Percentiles rank a stretch among this genome's conserved stretches.
Conservation (phyloP, 1,140 invertebrate genomes). For the Neuroterus valhalla region DNA sequence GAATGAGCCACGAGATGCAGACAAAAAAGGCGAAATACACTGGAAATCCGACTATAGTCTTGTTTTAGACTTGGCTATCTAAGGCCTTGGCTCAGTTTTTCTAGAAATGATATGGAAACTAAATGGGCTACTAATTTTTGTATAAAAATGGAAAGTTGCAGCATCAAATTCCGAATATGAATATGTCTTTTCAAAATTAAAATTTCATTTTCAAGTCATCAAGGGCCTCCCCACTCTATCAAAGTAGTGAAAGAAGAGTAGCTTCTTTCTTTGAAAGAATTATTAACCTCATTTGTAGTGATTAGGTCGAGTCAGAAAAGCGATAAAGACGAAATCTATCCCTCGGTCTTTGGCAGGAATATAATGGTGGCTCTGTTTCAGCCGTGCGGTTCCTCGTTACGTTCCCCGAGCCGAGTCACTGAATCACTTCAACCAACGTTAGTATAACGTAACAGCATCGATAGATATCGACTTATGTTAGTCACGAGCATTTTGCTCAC, state of each 20-base stretch:
- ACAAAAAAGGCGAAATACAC: too few species aligned
- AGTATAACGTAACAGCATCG: constrained; percentile 61
- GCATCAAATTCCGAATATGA: too few species aligned
- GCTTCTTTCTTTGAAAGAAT: constrained; percentile 40
- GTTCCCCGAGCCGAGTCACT: constrained; percentile 54
- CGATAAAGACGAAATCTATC: constrained; percentile 50
- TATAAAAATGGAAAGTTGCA: too few species aligned
- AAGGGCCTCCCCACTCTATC: too few species aligned
- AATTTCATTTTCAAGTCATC: too few species aligned
- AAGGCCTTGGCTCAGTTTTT: too few species aligned
- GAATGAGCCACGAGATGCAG: too few species aligned
- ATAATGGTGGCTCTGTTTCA: constrained; percentile 64
- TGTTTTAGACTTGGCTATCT: too few species aligned
- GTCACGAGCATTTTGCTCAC: constrained; percentile 49
- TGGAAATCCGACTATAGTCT: too few species aligned
- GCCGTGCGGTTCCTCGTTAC: constrained; percentile 64
- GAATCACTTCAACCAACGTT: constrained; percentile 61
- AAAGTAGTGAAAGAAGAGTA: background rate
- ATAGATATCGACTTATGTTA: constrained; percentile 61
- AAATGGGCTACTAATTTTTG: too few species aligned
- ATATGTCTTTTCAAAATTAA: too few species aligned
- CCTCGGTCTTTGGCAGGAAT: constrained; percentile 45
- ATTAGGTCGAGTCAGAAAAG: constrained; percentile 51
- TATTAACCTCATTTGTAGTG: constrained; percentile 46
- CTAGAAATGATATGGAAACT: too few species aligned